Conservation (phyloP, 2,888 invertebrate genomes). For the Hyppa rectilinea region DNA sequence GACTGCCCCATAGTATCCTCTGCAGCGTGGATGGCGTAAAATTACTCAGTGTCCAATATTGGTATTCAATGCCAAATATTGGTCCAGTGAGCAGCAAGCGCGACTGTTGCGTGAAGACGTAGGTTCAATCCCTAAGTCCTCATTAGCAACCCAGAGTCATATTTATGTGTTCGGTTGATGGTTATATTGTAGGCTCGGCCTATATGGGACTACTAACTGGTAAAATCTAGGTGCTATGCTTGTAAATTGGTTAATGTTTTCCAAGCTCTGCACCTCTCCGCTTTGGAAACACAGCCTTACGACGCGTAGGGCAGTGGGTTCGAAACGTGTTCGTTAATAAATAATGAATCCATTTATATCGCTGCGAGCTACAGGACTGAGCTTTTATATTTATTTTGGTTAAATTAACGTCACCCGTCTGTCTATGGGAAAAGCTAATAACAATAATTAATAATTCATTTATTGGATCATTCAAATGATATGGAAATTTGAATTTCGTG, state of each 20-base stretch:
- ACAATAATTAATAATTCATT: no score
- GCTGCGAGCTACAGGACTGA: neutral
- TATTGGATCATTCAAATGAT: no score
- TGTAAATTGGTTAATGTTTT: neutral
- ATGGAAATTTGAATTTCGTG: no score
- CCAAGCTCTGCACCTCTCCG: neutral
- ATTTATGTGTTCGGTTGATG: neutral
- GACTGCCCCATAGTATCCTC: neutral
- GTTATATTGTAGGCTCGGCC: neutral
- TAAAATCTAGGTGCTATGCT: neutral
- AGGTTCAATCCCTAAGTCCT: neutral
- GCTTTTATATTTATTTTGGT: slow-evolving; percentile 7
- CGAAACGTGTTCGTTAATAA: slow-evolving; percentile 34
- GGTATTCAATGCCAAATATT: neutral
- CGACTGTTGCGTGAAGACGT: neutral
- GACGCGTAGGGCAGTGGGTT: slow-evolving; percentile 2
- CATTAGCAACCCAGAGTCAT: neutral
- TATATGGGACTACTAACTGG: neutral
- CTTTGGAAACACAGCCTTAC: neutral
- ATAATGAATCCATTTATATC: slow-evolving; percentile 32
- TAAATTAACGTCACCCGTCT: neutral
- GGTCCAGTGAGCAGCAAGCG: neutral
- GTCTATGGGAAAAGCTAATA: no score
- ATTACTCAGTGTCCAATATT: neutral
- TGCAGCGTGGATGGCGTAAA: neutral